Percentiles rank a stretch among this genome's conserved stretches.
Evolutionary conservation across 2,797 vertebrate genomes (phyloP).

Genomic region (Acanthornis magna): DNA sequence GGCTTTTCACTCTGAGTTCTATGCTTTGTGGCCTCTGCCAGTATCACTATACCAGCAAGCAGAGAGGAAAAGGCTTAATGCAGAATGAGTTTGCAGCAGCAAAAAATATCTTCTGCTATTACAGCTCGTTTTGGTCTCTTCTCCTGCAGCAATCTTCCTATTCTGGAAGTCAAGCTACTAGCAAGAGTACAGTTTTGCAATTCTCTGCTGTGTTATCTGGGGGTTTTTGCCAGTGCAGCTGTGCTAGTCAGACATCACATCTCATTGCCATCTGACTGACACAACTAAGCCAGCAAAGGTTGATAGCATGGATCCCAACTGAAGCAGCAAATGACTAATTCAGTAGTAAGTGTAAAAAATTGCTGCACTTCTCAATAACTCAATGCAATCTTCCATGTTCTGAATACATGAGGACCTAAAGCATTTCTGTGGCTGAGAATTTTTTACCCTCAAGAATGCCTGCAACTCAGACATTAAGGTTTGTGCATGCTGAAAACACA

Average conservation of each 20-base stretch:
- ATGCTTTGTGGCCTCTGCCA: neutral
- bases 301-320: neutral
- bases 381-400: neutral
- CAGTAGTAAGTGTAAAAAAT: neutral
- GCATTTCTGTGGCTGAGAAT: neutral
- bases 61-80: neutral
- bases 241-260: neutral
- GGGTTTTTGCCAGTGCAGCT: neutral
- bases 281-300: neutral
- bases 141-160: neutral
- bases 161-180: neutral
- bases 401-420: neutral
- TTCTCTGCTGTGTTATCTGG: neutral
- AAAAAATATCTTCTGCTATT: neutral
- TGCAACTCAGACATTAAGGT: neutral
- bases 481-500: neutral
- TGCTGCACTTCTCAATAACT: neutral
- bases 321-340: slow-evolving; percentile 27
- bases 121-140: neutral
- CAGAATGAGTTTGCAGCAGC: neutral
- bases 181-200: neutral
- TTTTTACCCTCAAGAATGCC: neutral
- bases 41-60: neutral
- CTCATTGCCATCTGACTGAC: neutral
- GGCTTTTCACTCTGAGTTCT: neutral